Evolutionary conservation across 2,888 invertebrate species (phyloP).

Genomic region (Drosophila prolongata): DNA sequence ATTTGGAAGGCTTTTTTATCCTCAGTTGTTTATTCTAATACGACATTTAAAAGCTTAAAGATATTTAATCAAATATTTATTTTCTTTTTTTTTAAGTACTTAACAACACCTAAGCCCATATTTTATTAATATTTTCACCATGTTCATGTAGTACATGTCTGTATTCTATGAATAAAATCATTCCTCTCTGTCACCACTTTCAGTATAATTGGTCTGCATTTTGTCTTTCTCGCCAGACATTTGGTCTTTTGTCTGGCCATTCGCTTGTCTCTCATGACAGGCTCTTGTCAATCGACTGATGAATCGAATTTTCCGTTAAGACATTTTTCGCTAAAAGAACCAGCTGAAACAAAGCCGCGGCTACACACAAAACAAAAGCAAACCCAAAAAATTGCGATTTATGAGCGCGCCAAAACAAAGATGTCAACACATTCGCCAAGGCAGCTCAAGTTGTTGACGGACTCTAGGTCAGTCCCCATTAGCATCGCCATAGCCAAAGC

Average conservation of each 20-base stretch:
- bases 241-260: constrained; percentile 72
- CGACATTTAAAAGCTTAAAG: no score
- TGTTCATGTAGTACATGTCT: constrained; percentile 12
- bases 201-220: constrained; percentile 31
- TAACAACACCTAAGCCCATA: no score
- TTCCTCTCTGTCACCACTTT: constrained; percentile 53
- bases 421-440: constrained; percentile 65
- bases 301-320: constrained; percentile 59
- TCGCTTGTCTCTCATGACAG: constrained; percentile 38
- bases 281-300: constrained; percentile 74
- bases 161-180: constrained; percentile 20
- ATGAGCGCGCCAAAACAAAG: constrained; percentile 59
- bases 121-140: constrained; percentile 11
- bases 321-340: constrained; percentile 47
- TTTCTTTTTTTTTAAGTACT: not conserved
- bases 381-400: constrained; percentile 49
- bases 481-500: constrained; percentile 15
- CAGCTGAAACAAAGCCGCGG: constrained; percentile 44
- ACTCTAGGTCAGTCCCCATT: constrained; percentile 59
- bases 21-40: no score
- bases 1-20: no score
- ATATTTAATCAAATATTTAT: no score
- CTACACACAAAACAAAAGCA: constrained; percentile 8
- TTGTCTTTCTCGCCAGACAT: constrained; percentile 54
- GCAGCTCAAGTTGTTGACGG: constrained; percentile 50